phyloP scores from a whole-genome alignment of 2,797 vertebrate species.

The Moxostoma hubbsi region DNA sequence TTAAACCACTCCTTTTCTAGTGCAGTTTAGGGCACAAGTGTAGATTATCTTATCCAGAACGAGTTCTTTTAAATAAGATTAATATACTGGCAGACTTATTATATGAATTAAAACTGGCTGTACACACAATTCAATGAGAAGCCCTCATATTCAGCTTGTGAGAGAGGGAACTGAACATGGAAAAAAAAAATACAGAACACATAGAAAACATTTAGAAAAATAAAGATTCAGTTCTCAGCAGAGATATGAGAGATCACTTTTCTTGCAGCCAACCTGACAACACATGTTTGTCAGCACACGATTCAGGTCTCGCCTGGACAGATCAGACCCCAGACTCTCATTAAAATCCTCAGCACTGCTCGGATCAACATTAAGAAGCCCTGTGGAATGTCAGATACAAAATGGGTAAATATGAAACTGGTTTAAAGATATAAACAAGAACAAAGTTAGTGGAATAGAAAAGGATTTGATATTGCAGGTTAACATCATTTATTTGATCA shows the following conservation, averaged over 20 bases:
- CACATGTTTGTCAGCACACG: constrained; percentile 73
- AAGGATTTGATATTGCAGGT: too few relatives aligned
- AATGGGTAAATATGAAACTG: not conserved
- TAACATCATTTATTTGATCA: too few relatives aligned
- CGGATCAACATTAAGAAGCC: constrained; percentile 61
- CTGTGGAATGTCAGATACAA: constrained; percentile 53
- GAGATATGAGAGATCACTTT: constrained; percentile 78
- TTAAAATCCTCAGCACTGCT: constrained; percentile 65
- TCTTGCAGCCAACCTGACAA: constrained; percentile 80
- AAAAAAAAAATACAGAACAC: not conserved
- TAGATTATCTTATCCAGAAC: not conserved
- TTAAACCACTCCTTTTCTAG: not conserved
- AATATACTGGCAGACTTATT: not conserved
- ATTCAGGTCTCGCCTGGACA: constrained; percentile 73
- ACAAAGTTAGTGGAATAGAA: too few relatives aligned
- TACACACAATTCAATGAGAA: constrained; percentile 5
- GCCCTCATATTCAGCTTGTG: not conserved
- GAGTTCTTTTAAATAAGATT: not conserved
- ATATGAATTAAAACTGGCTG: not conserved
- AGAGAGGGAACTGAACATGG: not conserved
- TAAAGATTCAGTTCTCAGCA: constrained; percentile 69
- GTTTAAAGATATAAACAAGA: too few relatives aligned
- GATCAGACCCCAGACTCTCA: constrained; percentile 39
- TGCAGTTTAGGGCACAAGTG: not conserved
- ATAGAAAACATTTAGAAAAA: not conserved